Evolutionary conservation across 2,113 vertebrate genomes (phyloP).

Genomic region (Excalfactoria chinensis): DNA sequence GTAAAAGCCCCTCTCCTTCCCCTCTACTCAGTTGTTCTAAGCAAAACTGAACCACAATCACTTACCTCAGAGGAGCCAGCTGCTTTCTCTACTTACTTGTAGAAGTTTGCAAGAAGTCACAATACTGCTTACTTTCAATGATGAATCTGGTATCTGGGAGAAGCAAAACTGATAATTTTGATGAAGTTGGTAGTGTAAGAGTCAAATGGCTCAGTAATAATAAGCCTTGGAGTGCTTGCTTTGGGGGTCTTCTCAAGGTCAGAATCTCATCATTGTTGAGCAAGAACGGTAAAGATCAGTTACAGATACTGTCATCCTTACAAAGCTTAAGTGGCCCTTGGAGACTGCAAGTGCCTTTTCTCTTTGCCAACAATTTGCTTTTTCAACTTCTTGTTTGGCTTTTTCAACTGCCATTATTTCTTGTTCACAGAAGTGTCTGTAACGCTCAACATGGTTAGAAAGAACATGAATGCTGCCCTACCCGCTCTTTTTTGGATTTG

Average conservation of each 20-base stretch:
- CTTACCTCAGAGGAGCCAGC: background rate
- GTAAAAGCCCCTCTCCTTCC: background rate
- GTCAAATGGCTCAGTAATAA: background rate
- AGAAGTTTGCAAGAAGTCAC: background rate
- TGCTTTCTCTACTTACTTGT: background rate
- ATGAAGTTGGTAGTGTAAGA: background rate
- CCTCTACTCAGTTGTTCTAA: background rate
- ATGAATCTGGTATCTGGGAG: background rate
- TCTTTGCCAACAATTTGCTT: background rate
- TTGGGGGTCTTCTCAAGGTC: background rate
- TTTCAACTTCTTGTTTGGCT: background rate
- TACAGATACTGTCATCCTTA: no score
- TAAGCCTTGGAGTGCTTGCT: background rate
- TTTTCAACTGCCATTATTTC: background rate
- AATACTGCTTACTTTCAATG: background rate
- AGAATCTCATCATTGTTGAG: background rate
- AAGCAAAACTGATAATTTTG: no score
- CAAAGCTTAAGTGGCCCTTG: background rate
- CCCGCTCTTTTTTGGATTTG: background rate
- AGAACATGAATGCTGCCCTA: background rate
- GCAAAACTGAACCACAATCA: background rate
- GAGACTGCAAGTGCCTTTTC: background rate
- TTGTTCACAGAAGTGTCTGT: background rate
- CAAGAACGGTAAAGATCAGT: background rate
- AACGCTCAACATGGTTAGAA: background rate